Percentiles rank a stretch among this genome's conserved stretches.
These are phyloP conservation scores for Nomada flava DNA, from an alignment of 2,888 invertebrate species.

Conservation along the genomic window DNA sequence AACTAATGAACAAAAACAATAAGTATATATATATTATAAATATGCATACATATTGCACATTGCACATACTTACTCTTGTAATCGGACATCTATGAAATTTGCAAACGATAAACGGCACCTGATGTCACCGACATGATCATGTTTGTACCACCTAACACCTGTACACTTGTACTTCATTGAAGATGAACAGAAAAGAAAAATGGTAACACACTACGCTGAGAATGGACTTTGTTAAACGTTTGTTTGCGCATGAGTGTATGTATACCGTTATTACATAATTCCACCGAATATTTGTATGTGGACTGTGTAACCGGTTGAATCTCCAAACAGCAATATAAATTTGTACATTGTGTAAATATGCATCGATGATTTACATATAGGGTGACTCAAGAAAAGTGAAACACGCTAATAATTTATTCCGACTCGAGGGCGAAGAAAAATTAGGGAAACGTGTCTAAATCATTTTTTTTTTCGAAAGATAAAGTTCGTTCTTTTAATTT, in stretches of 20 bases:
- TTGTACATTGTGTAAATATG: slow-evolving; percentile 66
- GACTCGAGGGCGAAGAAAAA: background rate
- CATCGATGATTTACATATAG: background rate
- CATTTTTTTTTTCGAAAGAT: background rate
- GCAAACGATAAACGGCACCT: slow-evolving; percentile 34
- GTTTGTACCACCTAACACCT: slow-evolving; percentile 27
- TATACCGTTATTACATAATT: slow-evolving; percentile 41
- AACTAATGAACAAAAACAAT: background rate
- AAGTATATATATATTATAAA: background rate
- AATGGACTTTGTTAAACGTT: slow-evolving; percentile 33
- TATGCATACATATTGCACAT: slow-evolving; percentile 6
- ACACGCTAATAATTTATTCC: background rate
- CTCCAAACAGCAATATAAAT: slow-evolving; percentile 65
- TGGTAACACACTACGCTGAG: background rate
- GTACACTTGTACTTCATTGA: slow-evolving; percentile 15
- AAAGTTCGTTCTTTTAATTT: background rate
- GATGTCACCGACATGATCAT: slow-evolving; percentile 26
- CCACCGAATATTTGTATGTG: slow-evolving; percentile 57
- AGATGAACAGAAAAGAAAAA: background rate
- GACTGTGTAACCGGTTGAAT: slow-evolving; percentile 54
- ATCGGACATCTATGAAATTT: slow-evolving; percentile 40
- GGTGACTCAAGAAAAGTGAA: background rate
- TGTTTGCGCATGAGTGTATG: slow-evolving; percentile 47
- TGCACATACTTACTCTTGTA: slow-evolving; percentile 58
- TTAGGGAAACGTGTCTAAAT: background rate